Evolutionary conservation across 2,888 invertebrate genomes (phyloP), one percentile per base, ranked within the genome.

Genomic region (Eurytoma adleriae): DNA sequence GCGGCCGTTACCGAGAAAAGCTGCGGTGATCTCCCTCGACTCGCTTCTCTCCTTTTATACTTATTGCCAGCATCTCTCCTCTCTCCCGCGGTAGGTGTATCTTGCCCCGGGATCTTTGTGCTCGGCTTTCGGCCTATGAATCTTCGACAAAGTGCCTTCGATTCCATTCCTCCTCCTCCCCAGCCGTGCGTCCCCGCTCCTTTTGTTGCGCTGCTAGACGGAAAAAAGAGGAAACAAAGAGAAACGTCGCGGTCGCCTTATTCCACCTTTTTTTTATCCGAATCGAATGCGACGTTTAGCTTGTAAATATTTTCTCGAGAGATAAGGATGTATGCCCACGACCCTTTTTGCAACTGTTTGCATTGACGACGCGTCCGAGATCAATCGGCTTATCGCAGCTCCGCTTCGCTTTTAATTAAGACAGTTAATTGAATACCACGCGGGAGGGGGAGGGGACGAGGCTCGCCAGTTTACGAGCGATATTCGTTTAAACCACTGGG

Each of bases 101-200:
- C 70, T 69, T 20, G 48, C 40, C 40, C 57, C 64, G 68, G 59
- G 69, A 75, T 52, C 75, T 62, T 57, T 57, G 20, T 59, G 40
- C 56, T 73, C 48, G 69, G 57, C 74, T 69, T 62, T 48, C 61
- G 20, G 54, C 4, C 72, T 54, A 73, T 71, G 40, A 62, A 82
- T 82, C 83, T 82, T 82, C 82, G 82, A 82, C 80, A 81, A 82
- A 30, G 10, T 30, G 62, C 62, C 40, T 54, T 24, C 62, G 54
- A 64, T 54, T 54, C 64, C 12, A 64, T 64, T 54, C n/a, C 54
- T n/a, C 54, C 54, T 54, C 16, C 1, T 14, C 5, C 1, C n/a
- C 54, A 16, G 1, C 12, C 50, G 54, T 54, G 54, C 16, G 40
- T 40, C 40, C 10, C 40, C 40, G 3, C 40, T 40, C 54, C n/a